These are phyloP conservation scores for Ceyx cyanopectus DNA, from an alignment of 2,113 vertebrate species.

Conservation along the genomic window DNA sequence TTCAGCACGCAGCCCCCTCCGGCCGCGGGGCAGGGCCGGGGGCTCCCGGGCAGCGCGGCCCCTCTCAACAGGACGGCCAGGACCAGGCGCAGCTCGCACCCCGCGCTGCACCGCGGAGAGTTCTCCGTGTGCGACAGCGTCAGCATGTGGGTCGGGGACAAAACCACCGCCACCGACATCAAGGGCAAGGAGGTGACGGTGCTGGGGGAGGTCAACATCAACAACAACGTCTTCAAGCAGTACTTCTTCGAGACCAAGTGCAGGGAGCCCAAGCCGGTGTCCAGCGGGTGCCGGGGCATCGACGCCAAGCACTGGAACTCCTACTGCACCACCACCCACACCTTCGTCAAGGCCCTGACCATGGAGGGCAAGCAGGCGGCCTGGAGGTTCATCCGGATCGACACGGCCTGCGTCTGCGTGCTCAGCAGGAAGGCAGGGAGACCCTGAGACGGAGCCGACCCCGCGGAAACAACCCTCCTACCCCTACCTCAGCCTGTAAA, in stretches of 20 bases:
- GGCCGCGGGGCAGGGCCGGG: constrained; percentile 67
- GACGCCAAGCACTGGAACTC: constrained; percentile 98
- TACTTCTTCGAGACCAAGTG: constrained; percentile 98
- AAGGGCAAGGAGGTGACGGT: constrained; percentile 93
- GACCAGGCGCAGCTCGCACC: constrained; percentile 80
- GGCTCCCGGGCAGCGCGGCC: constrained; percentile 47
- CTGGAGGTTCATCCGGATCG: constrained; percentile 95
- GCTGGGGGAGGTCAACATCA: constrained; percentile 90
- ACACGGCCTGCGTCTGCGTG: constrained; percentile 95
- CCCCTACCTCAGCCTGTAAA: constrained; percentile 97
- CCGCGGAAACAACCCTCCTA: constrained; percentile 48
- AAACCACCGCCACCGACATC: constrained; percentile 94
- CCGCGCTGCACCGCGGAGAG: constrained; percentile 90
- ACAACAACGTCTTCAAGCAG: constrained; percentile 93
- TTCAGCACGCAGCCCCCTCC: constrained; percentile 90
- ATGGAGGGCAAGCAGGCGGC: constrained; percentile 88
- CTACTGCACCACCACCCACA: constrained; percentile 96
- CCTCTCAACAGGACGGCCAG: constrained; percentile 78
- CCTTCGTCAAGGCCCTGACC: constrained; percentile 94
- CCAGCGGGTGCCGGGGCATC: constrained; percentile 91
- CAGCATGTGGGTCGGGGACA: constrained; percentile 92
- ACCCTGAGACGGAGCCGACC: constrained; percentile 74
- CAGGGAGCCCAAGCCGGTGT: constrained; percentile 81
- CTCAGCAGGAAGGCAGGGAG: constrained; percentile 91
- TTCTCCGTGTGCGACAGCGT: constrained; percentile 96